A percentile compares a stretch with the other conserved stretches of the same genome.
Conservation (phyloP, 92 coral and sea anemone genomes). For the Meandrina meandrites region DNA sequence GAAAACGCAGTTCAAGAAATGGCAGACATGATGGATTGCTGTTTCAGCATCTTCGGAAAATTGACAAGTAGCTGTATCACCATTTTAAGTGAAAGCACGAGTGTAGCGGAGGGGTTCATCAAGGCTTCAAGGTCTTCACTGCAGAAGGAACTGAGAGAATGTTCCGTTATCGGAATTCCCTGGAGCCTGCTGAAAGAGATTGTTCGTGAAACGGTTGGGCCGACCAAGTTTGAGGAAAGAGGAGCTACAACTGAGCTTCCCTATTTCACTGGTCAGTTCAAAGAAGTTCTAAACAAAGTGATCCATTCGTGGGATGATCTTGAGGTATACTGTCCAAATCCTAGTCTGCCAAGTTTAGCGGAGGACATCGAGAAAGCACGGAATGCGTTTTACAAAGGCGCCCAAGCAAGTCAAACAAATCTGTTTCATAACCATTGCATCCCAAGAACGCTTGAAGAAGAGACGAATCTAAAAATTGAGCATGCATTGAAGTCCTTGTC, state of each 20-base stretch:
- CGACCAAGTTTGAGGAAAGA: constrained; percentile 52
- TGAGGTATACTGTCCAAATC: constrained; percentile 67
- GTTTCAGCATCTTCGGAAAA: constrained; percentile 64
- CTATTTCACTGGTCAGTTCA: constrained; percentile 43
- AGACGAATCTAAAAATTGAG: constrained; percentile 32
- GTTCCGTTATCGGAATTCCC: constrained; percentile 58
- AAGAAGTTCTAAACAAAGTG: constrained; percentile 56
- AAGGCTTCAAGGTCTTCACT: constrained; percentile 39
- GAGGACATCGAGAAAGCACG: constrained; percentile 51
- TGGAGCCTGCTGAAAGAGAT: constrained; percentile 45
- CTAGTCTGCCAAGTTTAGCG: constrained; percentile 27
- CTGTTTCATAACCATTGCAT: constrained; percentile 59
- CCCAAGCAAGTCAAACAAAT: constrained; percentile 53
- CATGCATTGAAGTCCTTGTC: constrained; percentile 22
- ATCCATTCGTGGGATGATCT: constrained; percentile 69
- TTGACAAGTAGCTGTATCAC: constrained; percentile 48
- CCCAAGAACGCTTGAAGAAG: constrained; percentile 31
- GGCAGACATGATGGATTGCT: constrained; percentile 61
- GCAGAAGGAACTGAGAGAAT: constrained; percentile 42
- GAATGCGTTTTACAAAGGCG: constrained; percentile 68
- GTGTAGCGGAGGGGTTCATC: constrained; percentile 22
- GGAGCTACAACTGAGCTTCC: constrained; percentile 65
- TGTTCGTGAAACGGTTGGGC: constrained; percentile 68
- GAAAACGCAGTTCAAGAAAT: constrained; percentile 50
- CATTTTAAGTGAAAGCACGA: constrained; percentile 48